These are phyloP conservation scores for Cacoxenus indagator DNA, from an alignment of 2,888 invertebrate genomes.

Conservation along the genomic window DNA sequence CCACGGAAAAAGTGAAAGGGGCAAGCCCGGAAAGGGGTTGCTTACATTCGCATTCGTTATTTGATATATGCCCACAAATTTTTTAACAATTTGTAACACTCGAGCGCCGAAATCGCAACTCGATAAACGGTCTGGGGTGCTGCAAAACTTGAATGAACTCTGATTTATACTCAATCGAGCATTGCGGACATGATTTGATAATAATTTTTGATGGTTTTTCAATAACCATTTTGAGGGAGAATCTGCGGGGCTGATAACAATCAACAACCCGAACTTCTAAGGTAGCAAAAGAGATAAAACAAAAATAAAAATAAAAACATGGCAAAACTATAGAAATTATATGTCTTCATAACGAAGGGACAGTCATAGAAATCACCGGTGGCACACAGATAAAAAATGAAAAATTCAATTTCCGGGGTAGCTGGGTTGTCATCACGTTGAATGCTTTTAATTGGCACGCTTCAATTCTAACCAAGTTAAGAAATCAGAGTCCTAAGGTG, in stretches of 20 bases:
- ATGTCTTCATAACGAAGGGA: conserved; percentile 17
- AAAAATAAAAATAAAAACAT: conserved; percentile 32
- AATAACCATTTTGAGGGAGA: conserved; percentile 7
- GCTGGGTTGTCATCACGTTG: not conserved
- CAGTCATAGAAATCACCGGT: conserved; percentile 1
- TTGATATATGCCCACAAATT: conserved; percentile 54
- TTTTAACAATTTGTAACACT: conserved; percentile 55
- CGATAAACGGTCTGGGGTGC: conserved; percentile 24
- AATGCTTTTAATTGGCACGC: not conserved
- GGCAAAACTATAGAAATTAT: conserved; percentile 36
- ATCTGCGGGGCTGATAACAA: not conserved
- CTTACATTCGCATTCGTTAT: conserved; percentile 15
- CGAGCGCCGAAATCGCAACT: conserved; percentile 24
- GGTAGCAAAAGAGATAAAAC: conserved; percentile 6
- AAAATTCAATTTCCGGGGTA: conserved; percentile 38
- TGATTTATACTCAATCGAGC: conserved; percentile 50
- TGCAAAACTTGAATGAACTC: conserved; percentile 9
- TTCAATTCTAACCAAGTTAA: too few species aligned
- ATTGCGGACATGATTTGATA: conserved; percentile 41
- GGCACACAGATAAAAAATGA: conserved; percentile 34
- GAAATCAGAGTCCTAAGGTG: too few species aligned
- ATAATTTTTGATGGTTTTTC: conserved; percentile 33
- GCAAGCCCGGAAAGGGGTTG: conserved; percentile 33
- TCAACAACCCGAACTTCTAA: not conserved
- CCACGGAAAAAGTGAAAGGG: conserved; percentile 10